These are phyloP conservation scores for Galerucella nymphaeae DNA, from an alignment of 2,888 invertebrate genomes.

Conservation along the genomic window DNA sequence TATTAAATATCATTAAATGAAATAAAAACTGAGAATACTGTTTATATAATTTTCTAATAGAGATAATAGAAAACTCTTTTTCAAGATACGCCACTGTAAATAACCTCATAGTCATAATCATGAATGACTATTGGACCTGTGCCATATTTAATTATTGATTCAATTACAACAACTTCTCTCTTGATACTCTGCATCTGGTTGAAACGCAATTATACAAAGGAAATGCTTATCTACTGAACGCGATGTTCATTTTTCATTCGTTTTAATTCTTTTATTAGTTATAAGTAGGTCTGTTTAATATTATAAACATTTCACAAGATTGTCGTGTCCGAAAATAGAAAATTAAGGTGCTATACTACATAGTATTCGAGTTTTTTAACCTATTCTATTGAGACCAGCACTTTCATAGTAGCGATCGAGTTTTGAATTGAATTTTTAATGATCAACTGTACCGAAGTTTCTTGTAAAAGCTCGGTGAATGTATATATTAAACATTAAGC, in stretches of 20 bases:
- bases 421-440: too few relatives aligned
- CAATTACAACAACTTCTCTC: slow-evolving; percentile 40
- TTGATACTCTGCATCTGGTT: slow-evolving; percentile 43
- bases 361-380: background rate
- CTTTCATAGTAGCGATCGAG: too few relatives aligned
- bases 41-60: too few relatives aligned
- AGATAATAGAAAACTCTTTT: too few relatives aligned
- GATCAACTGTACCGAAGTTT: too few relatives aligned
- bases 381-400: too few relatives aligned
- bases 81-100: slow-evolving; percentile 7
- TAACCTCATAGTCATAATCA: slow-evolving; percentile 13
- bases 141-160: slow-evolving; percentile 45
- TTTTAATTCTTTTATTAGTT: slow-evolving; percentile 13
- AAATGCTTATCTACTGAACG: slow-evolving; percentile 35
- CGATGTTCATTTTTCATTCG: slow-evolving; percentile 9
- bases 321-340: background rate
- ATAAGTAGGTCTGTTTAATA: slow-evolving; percentile 21
- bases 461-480: background rate
- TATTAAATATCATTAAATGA: too few relatives aligned
- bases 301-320: slow-evolving; percentile 3
- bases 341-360: background rate
- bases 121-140: slow-evolving; percentile 41
- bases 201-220: slow-evolving; percentile 41
- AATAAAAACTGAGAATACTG: too few relatives aligned
- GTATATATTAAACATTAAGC: background rate